Evolutionary conservation across 2,888 invertebrate species (phyloP), one percentile per base, ranked within the genome.

Genomic region (Limnephilus auricula): DNA sequence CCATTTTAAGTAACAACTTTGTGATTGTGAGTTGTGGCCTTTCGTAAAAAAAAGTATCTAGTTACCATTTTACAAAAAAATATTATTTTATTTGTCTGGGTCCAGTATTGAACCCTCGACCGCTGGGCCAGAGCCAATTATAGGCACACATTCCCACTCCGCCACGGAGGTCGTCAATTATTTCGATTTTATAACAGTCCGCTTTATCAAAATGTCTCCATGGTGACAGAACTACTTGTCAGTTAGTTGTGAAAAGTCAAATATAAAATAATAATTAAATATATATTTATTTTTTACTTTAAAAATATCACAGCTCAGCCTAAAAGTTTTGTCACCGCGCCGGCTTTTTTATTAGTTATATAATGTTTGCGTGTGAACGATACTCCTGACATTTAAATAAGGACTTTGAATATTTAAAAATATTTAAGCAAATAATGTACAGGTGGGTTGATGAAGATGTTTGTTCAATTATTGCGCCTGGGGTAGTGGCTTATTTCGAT

Each of bases 401-500:
- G n/a, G 37, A 84, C 25, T n/a, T n/a, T 18, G 45, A 85, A 85
- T 37, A 85, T 40, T 85, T 40, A 30, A 34, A 85, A 30, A 30
- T 30, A 40, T 85, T 40, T 85, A n/a, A 40, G 37, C 85, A 13
- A 85, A n/a, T 30, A 45, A 85, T 85, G 30, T 40, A 30, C 85
- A 85, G 34, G 34, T 6, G 6, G n/a, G 40, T 2, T 15, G 13
- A 30, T 0, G 18, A 32, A 84, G 34, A 34, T 37, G 84, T 37
- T 84, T 34, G 34, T 34, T 65, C 18, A 65, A 30, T 65, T 34
- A 87, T 87, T 87, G 18, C 30, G 25, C 50, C 65, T 31, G 65
- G 18, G 34, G 87, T n/a, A 25, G 30, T 30, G 32, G 13, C 30
- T 87, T 78, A 65, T 87, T 87, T 65, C 78, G 6, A 9, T 87